phyloP scores from a whole-genome alignment of 2,113 vertebrate species.

The Microcebus tavaratra region DNA sequence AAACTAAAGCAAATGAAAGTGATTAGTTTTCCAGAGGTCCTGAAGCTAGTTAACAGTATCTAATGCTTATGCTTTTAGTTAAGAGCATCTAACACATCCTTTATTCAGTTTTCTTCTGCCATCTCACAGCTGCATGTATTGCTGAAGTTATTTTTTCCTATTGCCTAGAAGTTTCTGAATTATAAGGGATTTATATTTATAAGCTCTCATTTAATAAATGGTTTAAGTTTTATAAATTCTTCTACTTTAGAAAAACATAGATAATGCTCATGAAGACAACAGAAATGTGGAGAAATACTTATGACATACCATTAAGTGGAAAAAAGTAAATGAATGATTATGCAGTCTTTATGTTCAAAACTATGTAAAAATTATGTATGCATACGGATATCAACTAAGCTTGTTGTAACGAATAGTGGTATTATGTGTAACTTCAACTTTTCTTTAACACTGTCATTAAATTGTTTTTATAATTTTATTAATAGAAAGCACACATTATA shows the following conservation, averaged over 20 bases:
- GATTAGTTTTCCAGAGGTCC: neutral
- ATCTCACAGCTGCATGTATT: neutral
- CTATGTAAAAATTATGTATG: neutral
- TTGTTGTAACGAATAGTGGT: neutral
- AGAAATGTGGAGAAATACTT: neutral
- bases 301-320: neutral
- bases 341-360: neutral
- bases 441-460: neutral
- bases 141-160: neutral
- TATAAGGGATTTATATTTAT: neutral
- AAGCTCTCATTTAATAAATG: neutral
- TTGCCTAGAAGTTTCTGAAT: neutral
- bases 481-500: neutral
- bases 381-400: neutral
- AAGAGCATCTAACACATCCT: neutral
- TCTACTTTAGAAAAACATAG: slow-evolving; percentile 11
- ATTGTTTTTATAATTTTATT: neutral
- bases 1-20: neutral
- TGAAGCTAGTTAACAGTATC: neutral
- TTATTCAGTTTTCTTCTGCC: neutral
- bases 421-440: neutral
- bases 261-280: slow-evolving; percentile 12
- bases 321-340: neutral
- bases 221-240: slow-evolving; percentile 6
- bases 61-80: neutral